Conservation (phyloP, 2,888 invertebrate species). For the Automeris io region DNA sequence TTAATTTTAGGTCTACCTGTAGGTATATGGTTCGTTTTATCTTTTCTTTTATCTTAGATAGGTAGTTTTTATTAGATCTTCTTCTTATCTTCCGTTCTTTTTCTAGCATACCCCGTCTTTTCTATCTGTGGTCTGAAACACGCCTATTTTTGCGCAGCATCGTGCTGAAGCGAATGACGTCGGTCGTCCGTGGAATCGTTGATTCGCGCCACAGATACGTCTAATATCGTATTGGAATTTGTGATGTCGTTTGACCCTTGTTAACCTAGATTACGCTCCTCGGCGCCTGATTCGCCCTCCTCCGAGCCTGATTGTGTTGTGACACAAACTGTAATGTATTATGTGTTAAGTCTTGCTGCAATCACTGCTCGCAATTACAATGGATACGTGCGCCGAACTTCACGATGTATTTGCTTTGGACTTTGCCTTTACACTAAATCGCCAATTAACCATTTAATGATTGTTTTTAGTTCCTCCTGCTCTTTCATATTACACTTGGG, state of each 20-base stretch:
- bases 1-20: too few species aligned
- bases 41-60: too few species aligned
- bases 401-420: slow-evolving; percentile 48
- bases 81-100: too few species aligned
- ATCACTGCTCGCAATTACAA: slow-evolving; percentile 73
- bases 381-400: slow-evolving; percentile 66
- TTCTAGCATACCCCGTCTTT: too few species aligned
- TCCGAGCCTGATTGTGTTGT: slow-evolving; percentile 74
- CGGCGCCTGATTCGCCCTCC: slow-evolving; percentile 77
- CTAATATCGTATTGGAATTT: slow-evolving; percentile 81
- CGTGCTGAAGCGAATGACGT: neutral
- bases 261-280: slow-evolving; percentile 84
- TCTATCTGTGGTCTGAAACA: too few species aligned
- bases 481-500: too few species aligned
- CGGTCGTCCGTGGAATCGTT: slow-evolving; percentile 39
- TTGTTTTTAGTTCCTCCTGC: neutral
- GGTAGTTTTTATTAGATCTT: too few species aligned
- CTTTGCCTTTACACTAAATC: slow-evolving; percentile 10
- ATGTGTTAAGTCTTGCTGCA: slow-evolving; percentile 76
- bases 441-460: neutral
- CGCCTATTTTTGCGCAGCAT: neutral
- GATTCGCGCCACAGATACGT: slow-evolving; percentile 77
- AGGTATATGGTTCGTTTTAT: too few species aligned
- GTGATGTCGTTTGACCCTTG: slow-evolving; percentile 84
- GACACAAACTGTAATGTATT: slow-evolving; percentile 78